Percentiles rank a stretch among this genome's conserved stretches.
These are phyloP conservation scores for Mirounga angustirostris DNA, from an alignment of 2,113 vertebrate species.

Conservation along the genomic window DNA sequence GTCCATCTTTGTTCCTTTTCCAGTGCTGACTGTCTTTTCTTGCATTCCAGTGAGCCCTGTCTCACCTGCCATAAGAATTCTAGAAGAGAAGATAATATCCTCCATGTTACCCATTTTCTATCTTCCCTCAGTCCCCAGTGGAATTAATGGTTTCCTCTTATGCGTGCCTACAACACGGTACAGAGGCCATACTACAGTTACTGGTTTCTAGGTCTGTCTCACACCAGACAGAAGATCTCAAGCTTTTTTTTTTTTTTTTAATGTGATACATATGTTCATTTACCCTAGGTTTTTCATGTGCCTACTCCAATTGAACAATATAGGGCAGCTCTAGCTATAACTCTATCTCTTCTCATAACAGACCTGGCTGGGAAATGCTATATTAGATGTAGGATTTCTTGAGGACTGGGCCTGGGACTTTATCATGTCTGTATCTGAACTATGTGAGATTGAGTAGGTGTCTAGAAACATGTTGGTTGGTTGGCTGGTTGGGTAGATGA, in stretches of 20 bases:
- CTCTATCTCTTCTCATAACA: neutral
- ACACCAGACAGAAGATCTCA: neutral
- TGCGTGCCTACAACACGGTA: neutral
- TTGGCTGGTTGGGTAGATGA: neutral
- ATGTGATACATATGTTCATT: neutral
- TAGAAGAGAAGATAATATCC: neutral
- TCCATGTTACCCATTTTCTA: neutral
- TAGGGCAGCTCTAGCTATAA: neutral
- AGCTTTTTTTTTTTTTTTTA: neutral
- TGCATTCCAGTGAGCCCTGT: neutral
- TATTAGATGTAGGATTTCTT: neutral
- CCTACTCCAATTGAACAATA: neutral
- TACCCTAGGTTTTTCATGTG: neutral
- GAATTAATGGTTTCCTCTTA: neutral
- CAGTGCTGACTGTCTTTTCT: neutral
- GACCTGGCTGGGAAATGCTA: neutral
- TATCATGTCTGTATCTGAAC: neutral
- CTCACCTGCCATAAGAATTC: neutral
- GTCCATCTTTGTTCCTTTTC: neutral
- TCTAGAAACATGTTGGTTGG: neutral
- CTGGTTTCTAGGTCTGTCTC: neutral
- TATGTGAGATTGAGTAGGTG: neutral
- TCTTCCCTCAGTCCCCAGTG: neutral
- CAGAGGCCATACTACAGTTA: neutral
- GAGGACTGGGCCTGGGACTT: slow-evolving; percentile 24